A percentile compares a stretch with the other conserved stretches of the same genome.
phyloP scores from a whole-genome alignment of 2,888 invertebrate genomes.

The Chloroclystis v-ata region DNA sequence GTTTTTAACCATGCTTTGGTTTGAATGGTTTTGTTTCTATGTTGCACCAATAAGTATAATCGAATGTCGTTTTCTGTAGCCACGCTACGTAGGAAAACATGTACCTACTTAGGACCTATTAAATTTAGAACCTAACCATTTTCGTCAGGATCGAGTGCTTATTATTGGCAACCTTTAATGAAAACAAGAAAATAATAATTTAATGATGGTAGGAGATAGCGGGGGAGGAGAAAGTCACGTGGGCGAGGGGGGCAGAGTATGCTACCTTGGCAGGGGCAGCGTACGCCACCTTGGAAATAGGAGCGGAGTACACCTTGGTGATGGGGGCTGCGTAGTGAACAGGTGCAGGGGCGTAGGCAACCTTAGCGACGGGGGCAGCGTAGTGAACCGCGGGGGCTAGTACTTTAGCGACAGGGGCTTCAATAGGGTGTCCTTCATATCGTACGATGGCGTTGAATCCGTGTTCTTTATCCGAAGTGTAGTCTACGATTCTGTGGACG shows the following conservation, averaged over 20 bases:
- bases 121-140: no score
- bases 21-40: no score
- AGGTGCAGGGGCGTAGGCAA: constrained; percentile 33
- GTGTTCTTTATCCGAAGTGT: constrained; percentile 60
- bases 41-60: no score
- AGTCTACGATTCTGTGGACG: constrained; percentile 64
- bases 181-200: constrained; percentile 12
- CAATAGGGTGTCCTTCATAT: constrained; percentile 61
- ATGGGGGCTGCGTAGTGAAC: not conserved
- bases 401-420: constrained; percentile 34
- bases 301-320: constrained; percentile 32
- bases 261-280: constrained; percentile 39
- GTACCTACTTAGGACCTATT: no score
- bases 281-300: constrained; percentile 30
- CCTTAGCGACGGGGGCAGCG: constrained; percentile 39
- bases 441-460: constrained; percentile 71
- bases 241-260: constrained; percentile 43
- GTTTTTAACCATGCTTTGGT: no score
- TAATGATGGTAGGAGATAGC: constrained; percentile 64
- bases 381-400: constrained; percentile 32
- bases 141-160: no score
- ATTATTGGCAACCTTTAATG: constrained; percentile 6
- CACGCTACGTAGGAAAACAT: no score
- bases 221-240: constrained; percentile 60
- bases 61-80: not conserved